phyloP scores from a whole-genome alignment of 2,797 vertebrate genomes.

The Coreius guichenoti region DNA sequence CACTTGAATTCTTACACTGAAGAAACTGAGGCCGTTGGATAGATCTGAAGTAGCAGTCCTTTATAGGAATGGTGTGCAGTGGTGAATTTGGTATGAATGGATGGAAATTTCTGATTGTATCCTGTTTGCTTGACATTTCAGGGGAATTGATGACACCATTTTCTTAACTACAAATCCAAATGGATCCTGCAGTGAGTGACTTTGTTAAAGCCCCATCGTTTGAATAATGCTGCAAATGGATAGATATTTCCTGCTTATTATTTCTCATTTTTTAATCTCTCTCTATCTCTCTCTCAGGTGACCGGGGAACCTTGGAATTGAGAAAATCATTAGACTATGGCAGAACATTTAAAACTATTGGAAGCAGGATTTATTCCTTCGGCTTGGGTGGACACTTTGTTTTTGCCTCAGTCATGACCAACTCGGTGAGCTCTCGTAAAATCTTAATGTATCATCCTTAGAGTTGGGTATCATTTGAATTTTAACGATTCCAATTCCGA shows the following conservation, averaged over 20 bases:
- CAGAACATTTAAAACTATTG: slow-evolving; percentile 83
- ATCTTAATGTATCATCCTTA: too few relatives aligned
- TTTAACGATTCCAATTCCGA: too few relatives aligned
- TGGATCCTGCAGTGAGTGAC: slow-evolving; percentile 91
- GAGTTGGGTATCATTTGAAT: too few relatives aligned
- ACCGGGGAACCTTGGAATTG: slow-evolving; percentile 86
- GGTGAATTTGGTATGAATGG: not conserved
- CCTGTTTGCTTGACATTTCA: slow-evolving; percentile 67
- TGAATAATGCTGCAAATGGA: not conserved
- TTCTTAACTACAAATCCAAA: slow-evolving; percentile 88
- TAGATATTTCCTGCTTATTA: not conserved
- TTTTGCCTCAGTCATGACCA: slow-evolving; percentile 92
- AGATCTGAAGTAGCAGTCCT: not conserved
- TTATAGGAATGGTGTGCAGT: not conserved
- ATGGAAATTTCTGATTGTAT: not conserved
- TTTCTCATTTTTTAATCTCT: not conserved
- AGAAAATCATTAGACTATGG: slow-evolving; percentile 87
- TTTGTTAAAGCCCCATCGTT: not conserved
- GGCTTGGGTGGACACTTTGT: slow-evolving; percentile 91
- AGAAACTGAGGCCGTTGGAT: not conserved
- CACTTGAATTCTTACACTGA: not conserved
- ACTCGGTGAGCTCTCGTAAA: slow-evolving; percentile 77
- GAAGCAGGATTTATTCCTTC: slow-evolving; percentile 89
- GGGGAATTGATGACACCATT: slow-evolving; percentile 83
- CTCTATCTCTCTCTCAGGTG: slow-evolving; percentile 71